Conservation (phyloP, 2,797 vertebrate species). For the Benthosema pterotum region DNA sequence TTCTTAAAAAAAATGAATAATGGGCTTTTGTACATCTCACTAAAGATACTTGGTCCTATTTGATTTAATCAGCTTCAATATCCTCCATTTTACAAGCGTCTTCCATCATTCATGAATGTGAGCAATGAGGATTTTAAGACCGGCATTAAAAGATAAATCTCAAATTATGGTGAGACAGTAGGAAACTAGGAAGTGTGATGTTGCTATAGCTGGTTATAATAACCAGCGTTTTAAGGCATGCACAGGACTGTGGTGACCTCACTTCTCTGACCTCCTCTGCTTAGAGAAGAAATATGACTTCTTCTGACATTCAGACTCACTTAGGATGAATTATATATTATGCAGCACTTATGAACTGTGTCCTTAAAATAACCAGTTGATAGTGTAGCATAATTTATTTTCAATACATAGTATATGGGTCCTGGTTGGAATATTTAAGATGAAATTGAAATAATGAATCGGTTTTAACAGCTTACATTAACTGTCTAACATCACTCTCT, state of each 20-base stretch:
- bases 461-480: too few relatives aligned
- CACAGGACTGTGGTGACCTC: constrained; percentile 33
- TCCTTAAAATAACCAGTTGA: constrained; percentile 44
- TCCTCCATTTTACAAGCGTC: not conserved
- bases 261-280: constrained; percentile 31
- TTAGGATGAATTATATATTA: constrained; percentile 65
- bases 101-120: constrained; percentile 12
- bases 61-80: constrained; percentile 15
- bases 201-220: constrained; percentile 31
- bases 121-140: constrained; percentile 12
- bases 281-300: constrained; percentile 19
- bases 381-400: constrained; percentile 47
- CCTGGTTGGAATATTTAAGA: too few relatives aligned
- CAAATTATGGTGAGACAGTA: not conserved
- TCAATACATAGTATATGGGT: constrained; percentile 16
- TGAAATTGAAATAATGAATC: too few relatives aligned
- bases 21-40: constrained; percentile 1
- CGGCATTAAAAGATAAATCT: not conserved
- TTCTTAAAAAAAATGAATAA: constrained; percentile 25
- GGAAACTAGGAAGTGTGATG: constrained; percentile 20
- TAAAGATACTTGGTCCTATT: not conserved
- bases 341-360: constrained; percentile 32
- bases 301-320: constrained; percentile 51
- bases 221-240: constrained; percentile 22
- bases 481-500: too few relatives aligned